phyloP scores from a whole-genome alignment of 2,797 vertebrate genomes.

The Syndactyla subalaris region DNA sequence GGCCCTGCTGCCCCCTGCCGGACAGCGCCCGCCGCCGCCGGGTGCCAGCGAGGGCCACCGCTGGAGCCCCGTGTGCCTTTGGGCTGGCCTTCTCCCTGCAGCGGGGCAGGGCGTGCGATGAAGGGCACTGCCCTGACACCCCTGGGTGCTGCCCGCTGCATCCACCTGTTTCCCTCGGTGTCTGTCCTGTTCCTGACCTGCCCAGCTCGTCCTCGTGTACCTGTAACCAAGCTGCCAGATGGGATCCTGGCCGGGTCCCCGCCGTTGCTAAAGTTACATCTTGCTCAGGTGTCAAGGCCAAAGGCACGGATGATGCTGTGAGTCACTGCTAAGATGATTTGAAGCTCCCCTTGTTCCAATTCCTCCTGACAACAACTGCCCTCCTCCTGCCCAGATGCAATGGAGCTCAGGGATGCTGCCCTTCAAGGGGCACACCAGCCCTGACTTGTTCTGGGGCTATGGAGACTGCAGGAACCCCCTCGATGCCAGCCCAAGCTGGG shows the following conservation, averaged over 20 bases:
- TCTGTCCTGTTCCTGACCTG: background rate
- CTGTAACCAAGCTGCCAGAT: background rate
- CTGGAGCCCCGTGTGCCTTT: background rate
- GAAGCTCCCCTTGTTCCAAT: background rate
- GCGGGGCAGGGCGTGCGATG: background rate
- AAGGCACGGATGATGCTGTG: background rate
- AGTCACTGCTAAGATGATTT: background rate
- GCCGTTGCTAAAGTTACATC: fast-evolving
- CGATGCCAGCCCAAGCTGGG: fast-evolving
- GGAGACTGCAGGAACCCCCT: background rate
- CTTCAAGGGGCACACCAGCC: background rate
- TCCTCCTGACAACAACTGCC: background rate
- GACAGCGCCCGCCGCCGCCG: background rate
- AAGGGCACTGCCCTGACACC: background rate
- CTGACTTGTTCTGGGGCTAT: background rate
- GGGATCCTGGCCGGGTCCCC: background rate
- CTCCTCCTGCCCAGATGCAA: background rate
- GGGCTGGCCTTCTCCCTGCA: background rate
- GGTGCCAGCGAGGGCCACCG: background rate
- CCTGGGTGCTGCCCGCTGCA: background rate
- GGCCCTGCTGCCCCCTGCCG: background rate
- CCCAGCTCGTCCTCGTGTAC: background rate
- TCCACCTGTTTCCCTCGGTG: background rate
- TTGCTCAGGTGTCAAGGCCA: background rate
- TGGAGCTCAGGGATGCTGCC: background rate